A percentile compares a stretch with the other conserved stretches of the same genome.
phyloP scores from a whole-genome alignment of 2,797 vertebrate species.

The Aplochiton taeniatus region DNA sequence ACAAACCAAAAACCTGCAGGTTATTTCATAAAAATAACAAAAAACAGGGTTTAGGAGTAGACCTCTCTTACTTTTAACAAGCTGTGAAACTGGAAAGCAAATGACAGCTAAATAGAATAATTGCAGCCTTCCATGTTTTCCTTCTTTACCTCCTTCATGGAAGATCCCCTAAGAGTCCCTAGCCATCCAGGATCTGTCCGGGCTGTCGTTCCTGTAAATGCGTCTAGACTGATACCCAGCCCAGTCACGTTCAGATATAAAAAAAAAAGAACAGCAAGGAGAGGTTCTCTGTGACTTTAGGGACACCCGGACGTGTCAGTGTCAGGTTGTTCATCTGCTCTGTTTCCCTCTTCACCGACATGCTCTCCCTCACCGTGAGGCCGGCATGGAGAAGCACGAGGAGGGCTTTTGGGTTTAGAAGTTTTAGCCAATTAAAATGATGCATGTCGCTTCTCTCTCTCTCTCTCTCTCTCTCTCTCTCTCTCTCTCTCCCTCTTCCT shows the following conservation, averaged over 20 bases:
- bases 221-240: constrained; percentile 1
- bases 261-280: background rate
- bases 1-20: background rate
- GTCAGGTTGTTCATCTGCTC: no score
- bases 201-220: constrained; percentile 28
- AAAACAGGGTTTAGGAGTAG: background rate
- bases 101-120: constrained; percentile 28
- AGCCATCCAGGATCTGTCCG: constrained; percentile 26
- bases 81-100: constrained; percentile 32
- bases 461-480: background rate
- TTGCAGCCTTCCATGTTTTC: constrained; percentile 6
- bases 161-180: constrained; percentile 34
- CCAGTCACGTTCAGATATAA: background rate
- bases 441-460: no score
- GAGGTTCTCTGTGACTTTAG: constrained; percentile 2
- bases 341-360: no score
- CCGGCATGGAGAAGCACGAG: no score
- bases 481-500: background rate
- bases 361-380: no score
- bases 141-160: constrained; percentile 35
- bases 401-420: no score
- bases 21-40: background rate
- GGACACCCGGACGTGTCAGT: no score
- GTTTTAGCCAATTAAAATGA: no score
- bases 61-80: constrained; percentile 3